Evolutionary conservation across 2,888 invertebrate genomes (phyloP).

Genomic region (Drosophila setosimentum): DNA sequence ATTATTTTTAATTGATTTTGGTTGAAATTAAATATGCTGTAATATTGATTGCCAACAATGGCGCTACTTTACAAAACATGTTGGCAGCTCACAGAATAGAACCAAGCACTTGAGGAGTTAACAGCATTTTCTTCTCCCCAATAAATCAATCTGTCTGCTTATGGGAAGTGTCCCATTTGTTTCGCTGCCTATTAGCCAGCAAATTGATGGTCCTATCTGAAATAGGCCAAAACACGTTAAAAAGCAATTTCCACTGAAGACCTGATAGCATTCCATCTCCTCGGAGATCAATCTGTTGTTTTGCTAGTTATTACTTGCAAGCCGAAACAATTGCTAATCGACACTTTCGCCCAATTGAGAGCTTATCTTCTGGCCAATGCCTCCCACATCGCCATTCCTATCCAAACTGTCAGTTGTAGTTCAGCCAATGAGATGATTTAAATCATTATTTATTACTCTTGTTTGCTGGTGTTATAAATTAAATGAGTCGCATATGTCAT

Average conservation of each 20-base stretch:
- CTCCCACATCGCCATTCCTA: background rate
- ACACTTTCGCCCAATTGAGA: background rate
- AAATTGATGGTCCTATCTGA: background rate
- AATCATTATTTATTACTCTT: background rate
- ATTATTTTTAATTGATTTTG: slow-evolving; percentile 30
- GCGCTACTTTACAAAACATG: slow-evolving; percentile 1
- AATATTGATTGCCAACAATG: slow-evolving; percentile 27
- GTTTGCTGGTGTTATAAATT: background rate
- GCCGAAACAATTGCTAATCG: background rate
- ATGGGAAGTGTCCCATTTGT: background rate
- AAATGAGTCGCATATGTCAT: background rate
- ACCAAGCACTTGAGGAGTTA: background rate
- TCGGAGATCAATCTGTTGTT: background rate
- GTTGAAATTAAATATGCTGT: slow-evolving; percentile 11
- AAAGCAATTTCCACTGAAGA: slow-evolving; percentile 2
- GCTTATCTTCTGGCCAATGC: too few species aligned
- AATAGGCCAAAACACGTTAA: background rate
- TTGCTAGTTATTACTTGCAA: background rate
- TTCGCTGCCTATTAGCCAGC: background rate
- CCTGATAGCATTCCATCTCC: background rate
- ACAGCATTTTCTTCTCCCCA: background rate
- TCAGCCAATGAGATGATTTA: background rate
- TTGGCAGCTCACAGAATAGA: background rate
- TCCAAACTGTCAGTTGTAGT: background rate
- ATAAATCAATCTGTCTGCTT: slow-evolving; percentile 2